A percentile compares a stretch with the other conserved stretches of the same genome.
These are phyloP conservation scores for Nannoperca obscura DNA, from an alignment of 2,797 vertebrate genomes.

Conservation along the genomic window DNA sequence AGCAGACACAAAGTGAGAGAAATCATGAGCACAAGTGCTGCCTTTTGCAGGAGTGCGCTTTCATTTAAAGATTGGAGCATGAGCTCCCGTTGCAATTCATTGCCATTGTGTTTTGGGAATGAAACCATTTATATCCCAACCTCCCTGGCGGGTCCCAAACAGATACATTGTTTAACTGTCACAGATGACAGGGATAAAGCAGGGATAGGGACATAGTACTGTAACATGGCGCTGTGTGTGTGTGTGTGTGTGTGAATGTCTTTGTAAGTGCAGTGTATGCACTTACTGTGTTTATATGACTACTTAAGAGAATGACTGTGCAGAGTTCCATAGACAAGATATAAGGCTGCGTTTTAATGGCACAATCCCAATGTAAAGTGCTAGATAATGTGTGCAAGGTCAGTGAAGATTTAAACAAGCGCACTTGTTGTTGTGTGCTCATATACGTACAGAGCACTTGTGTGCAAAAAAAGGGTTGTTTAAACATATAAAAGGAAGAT, in stretches of 20 bases:
- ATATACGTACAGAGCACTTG: no score
- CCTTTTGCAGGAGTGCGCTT: conserved; percentile 16
- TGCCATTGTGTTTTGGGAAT: conserved; percentile 46
- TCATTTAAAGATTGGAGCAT: conserved; percentile 21
- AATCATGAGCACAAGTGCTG: background rate
- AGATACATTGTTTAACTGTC: conserved; percentile 51
- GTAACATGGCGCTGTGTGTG: conserved; percentile 25
- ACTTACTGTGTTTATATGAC: conserved; percentile 21
- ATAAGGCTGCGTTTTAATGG: conserved; percentile 2
- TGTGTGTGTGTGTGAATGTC: conserved; percentile 10
- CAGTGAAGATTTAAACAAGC: conserved; percentile 4
- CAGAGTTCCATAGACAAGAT: conserved; percentile 9
- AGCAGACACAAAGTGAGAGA: background rate
- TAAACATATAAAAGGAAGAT: background rate
- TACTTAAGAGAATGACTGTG: conserved; percentile 13
- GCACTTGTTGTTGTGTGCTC: no score
- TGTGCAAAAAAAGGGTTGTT: background rate
- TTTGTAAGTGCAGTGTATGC: background rate
- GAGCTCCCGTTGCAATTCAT: conserved; percentile 30
- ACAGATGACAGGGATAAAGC: conserved; percentile 55
- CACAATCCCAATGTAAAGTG: background rate
- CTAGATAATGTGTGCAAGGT: background rate
- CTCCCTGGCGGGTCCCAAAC: conserved; percentile 27
- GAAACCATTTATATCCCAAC: conserved; percentile 51
- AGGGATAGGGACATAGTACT: conserved; percentile 36